Evolutionary conservation across 2,113 vertebrate genomes (phyloP), one percentile per base, ranked within the genome.

Genomic region (Crotophaga sulcirostris): DNA sequence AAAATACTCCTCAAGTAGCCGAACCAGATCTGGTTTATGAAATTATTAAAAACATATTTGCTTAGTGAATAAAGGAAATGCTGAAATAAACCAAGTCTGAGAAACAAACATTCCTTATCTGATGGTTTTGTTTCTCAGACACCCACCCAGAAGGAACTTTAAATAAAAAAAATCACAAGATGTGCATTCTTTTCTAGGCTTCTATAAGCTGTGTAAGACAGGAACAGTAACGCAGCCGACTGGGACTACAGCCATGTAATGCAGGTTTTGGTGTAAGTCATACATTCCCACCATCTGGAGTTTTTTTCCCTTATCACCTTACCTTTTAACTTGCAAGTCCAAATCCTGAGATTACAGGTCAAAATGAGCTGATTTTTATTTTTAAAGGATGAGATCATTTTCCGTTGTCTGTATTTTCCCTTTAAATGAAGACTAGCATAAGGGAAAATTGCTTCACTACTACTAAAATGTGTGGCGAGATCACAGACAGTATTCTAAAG

Each of bases 61-160:
- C 62, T 78, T 87, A 89, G 89, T 42, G 80, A 72, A 34, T 68
- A 70, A 95, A 92, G 88, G 88, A 96, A 92, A 81, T 89, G 52
- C 38, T 94, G 76, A 89, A 95, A 90, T 84, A 84, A 86, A 92
- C 70, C 66, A 40, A 42, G 54, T 84, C 33, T 75, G 92, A 93
- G 94, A 95, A 96, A 87, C 88, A 66, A 67, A 70, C 56, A 33
- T 63, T 88, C n/a, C 72, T 90, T 94, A 92, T 82, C 83, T 96
- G 93, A 89, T 93, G 31, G n/a, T 78, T 86, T 89, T 82, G 45
- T 84, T 95, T 96, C 88, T 93, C 66, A 90, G 85, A 34, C 64
- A 87, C 56, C 47, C 70, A 90, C 78, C 76, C 80, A 92, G 75
- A 55, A 94, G 64, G 47, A 90, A 80, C 33, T 86, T 87, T 17